Conservation (phyloP, 2,888 invertebrate genomes). For the Zygogramma bicolorata region DNA sequence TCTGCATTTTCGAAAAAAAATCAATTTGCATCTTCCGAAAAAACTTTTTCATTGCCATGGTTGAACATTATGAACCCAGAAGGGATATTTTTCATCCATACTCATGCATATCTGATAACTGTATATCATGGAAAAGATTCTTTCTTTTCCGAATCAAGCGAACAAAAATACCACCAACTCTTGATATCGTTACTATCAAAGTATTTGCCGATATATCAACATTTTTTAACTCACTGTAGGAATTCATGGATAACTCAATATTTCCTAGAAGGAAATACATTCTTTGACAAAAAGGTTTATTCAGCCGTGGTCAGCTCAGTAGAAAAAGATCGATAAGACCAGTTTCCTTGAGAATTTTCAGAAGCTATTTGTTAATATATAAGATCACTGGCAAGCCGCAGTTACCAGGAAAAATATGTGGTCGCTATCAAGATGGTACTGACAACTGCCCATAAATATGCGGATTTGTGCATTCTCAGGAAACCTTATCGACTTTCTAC, state of each 20-base stretch:
- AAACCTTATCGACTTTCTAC: slow-evolving; percentile 3
- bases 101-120: no score
- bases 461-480: slow-evolving; percentile 17
- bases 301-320: background rate
- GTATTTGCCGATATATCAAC: no score
- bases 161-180: no score
- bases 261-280: background rate
- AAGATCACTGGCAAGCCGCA: background rate
- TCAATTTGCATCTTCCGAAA: no score
- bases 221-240: background rate
- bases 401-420: slow-evolving; percentile 4
- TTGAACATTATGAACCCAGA: no score
- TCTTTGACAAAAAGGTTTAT: background rate
- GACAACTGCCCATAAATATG: slow-evolving; percentile 14
- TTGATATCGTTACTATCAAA: no score
- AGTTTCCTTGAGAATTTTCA: background rate
- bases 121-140: no score
- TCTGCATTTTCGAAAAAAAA: no score
- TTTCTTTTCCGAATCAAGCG: no score
- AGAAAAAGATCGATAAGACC: background rate
- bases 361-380: slow-evolving; percentile 9
- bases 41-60: no score
- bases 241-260: background rate
- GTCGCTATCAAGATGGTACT: slow-evolving; percentile 17
- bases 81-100: no score